Conservation (phyloP, 1,140 invertebrate genomes). For the Heliconius melpomene region DNA sequence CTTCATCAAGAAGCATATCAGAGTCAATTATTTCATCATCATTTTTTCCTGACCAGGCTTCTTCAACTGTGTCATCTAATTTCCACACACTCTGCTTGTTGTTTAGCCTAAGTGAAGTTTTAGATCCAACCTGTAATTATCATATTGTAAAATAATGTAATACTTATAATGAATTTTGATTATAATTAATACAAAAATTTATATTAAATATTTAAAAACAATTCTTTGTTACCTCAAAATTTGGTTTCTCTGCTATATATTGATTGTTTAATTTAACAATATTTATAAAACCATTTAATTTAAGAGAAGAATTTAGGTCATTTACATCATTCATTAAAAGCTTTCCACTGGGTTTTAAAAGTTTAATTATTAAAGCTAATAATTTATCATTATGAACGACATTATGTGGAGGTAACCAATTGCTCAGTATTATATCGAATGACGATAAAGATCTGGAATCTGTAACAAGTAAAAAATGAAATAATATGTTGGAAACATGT, state of each 20-base stretch:
- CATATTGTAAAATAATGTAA: neutral
- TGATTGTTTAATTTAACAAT: constrained; percentile 73
- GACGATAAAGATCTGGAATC: constrained; percentile 80
- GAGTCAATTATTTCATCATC: constrained; percentile 93
- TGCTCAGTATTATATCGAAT: constrained; percentile 83
- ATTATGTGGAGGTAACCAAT: constrained; percentile 70
- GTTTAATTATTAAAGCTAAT: constrained; percentile 80
- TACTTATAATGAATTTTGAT: neutral
- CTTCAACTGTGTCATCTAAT: constrained; percentile 80
- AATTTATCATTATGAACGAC: constrained; percentile 76
- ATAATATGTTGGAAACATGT: neutral
- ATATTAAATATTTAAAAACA: neutral
- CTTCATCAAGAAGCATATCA: constrained; percentile 93
- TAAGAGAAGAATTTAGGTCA: constrained; percentile 80
- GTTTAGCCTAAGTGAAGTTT: constrained; percentile 80
- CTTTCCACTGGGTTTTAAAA: constrained; percentile 83
- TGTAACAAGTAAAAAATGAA: constrained; percentile 43
- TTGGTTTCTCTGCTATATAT: constrained; percentile 83
- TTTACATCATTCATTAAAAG: constrained; percentile 69
- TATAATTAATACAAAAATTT: neutral
- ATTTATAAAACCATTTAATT: constrained; percentile 85
- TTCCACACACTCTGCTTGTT: constrained; percentile 77
- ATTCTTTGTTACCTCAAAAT: constrained; percentile 82
- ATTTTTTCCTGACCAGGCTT: constrained; percentile 88
- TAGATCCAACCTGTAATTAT: constrained; percentile 82